Percentiles rank a stretch among this genome's conserved stretches.
phyloP scores from a whole-genome alignment of 2,113 vertebrate species.

The Lagopus muta region DNA sequence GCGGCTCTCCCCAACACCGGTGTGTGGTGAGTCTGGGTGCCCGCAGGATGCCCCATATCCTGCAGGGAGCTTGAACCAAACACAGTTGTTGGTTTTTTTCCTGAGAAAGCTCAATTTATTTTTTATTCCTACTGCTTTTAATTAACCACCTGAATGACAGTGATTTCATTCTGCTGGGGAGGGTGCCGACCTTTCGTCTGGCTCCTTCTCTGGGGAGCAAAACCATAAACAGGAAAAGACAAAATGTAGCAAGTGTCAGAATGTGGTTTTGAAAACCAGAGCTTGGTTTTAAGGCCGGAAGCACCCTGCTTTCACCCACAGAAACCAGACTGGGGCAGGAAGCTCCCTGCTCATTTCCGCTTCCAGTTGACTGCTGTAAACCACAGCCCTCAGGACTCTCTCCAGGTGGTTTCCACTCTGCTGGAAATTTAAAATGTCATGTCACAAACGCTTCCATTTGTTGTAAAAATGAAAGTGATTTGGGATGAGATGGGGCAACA shows the following conservation, averaged over 20 bases:
- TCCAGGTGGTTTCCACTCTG: not conserved
- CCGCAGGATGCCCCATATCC: rapidly evolving
- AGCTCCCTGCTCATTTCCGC: not conserved
- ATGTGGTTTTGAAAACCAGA: constrained; percentile 27
- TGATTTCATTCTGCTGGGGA: rapidly evolving
- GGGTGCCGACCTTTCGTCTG: not conserved
- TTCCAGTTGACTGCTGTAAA: not conserved
- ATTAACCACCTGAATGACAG: rapidly evolving
- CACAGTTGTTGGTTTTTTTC: no score
- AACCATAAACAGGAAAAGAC: constrained; percentile 29
- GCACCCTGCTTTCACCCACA: not conserved
- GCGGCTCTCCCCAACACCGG: constrained; percentile 85
- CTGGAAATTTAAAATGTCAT: not conserved
- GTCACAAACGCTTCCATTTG: not conserved
- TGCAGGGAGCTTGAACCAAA: not conserved
- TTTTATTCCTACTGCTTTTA: not conserved
- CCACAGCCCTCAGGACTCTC: rapidly evolving
- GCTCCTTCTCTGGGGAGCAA: not conserved
- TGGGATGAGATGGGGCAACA: not conserved
- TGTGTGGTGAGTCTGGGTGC: constrained; percentile 73
- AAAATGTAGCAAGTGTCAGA: not conserved
- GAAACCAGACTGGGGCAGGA: not conserved
- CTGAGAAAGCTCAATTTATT: not conserved
- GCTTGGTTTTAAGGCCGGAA: constrained; percentile 4
- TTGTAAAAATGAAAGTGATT: not conserved